Conservation (phyloP, 1,140 invertebrate species). For the Eupristina koningsbergeri region DNA sequence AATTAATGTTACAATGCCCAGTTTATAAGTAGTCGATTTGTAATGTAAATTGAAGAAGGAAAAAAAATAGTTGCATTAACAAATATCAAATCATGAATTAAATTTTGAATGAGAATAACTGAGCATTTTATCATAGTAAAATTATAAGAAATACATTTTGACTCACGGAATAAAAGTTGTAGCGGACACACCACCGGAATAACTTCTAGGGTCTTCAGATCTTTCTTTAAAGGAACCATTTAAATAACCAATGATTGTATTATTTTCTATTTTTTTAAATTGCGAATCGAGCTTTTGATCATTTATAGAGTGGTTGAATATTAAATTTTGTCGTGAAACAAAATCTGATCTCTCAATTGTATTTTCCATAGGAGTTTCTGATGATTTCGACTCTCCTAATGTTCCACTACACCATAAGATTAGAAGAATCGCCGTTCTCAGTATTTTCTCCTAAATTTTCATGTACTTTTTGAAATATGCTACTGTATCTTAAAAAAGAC, state of each 20-base stretch:
- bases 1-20: no score
- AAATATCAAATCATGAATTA: no score
- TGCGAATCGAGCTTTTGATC: neutral
- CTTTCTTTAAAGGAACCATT: neutral
- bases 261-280: neutral
- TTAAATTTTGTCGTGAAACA: neutral
- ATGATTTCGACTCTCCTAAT: neutral
- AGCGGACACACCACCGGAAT: constrained; percentile 58
- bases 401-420: constrained; percentile 14
- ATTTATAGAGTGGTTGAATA: neutral
- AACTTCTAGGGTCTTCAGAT: constrained; percentile 58
- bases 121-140: neutral
- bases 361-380: constrained; percentile 24
- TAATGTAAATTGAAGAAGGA: no score
- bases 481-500: neutral
- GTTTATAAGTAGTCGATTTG: no score
- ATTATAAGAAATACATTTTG: neutral
- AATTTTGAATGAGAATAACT: no score
- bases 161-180: constrained; percentile 38
- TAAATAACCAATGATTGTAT: neutral
- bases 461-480: constrained; percentile 38
- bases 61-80: no score
- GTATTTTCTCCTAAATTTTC: constrained; percentile 34
- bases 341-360: neutral
- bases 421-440: constrained; percentile 14